Evolutionary conservation across 2,797 vertebrate genomes (phyloP).

Genomic region (Anableps anableps): DNA sequence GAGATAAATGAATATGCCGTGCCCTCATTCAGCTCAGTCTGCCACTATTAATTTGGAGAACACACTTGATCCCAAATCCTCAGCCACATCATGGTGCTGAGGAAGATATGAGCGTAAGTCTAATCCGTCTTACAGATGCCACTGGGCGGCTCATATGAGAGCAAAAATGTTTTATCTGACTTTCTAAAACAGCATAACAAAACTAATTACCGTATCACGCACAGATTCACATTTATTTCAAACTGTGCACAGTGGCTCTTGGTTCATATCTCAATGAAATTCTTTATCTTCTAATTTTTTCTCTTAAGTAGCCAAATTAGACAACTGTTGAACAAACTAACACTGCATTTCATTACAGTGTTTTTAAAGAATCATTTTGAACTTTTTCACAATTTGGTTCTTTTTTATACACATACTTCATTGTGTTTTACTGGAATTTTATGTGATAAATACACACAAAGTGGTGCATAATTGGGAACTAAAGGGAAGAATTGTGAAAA

Average conservation of each 20-base stretch:
- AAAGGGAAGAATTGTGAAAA: not conserved
- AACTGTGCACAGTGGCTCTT: constrained; percentile 32
- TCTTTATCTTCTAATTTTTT: constrained; percentile 24
- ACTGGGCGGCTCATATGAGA: not conserved
- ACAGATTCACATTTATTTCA: constrained; percentile 28
- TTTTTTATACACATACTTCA: not conserved
- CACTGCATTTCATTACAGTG: no score
- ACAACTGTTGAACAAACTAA: not conserved
- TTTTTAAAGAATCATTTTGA: not conserved
- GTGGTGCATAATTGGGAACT: not conserved
- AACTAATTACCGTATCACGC: constrained; percentile 53
- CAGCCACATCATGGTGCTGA: constrained; percentile 33
- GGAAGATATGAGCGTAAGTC: constrained; percentile 38
- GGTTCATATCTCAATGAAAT: constrained; percentile 33
- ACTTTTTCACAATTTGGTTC: not conserved
- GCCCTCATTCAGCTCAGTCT: constrained; percentile 47
- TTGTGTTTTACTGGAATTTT: no score
- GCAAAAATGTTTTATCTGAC: constrained; percentile 31
- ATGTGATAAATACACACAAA: not conserved
- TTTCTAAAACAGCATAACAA: constrained; percentile 14
- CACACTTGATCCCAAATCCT: constrained; percentile 54
- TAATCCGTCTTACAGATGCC: constrained; percentile 33
- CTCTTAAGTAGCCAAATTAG: not conserved
- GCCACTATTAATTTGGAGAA: constrained; percentile 67
- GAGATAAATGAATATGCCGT: constrained; percentile 63